Evolutionary conservation across 2,797 vertebrate genomes (phyloP).

Genomic region (Serranus cabrilla): DNA sequence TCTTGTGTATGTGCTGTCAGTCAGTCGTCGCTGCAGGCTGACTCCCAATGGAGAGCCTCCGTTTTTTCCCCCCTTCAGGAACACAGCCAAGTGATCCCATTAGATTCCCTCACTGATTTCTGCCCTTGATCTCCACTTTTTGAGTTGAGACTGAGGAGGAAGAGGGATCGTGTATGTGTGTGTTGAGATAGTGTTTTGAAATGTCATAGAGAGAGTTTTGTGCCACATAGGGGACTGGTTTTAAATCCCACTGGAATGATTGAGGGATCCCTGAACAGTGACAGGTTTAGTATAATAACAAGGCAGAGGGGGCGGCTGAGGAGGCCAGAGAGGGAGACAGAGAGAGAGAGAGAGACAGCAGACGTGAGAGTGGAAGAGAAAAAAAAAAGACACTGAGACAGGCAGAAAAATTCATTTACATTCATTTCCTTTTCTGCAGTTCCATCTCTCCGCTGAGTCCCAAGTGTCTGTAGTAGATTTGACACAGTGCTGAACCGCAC

Average conservation of each 20-base stretch:
- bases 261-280: slow-evolving; percentile 67
- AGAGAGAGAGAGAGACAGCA: slow-evolving; percentile 38
- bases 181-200: slow-evolving; percentile 43
- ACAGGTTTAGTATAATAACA: slow-evolving; percentile 70
- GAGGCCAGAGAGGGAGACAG: slow-evolving; percentile 33
- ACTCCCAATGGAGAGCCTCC: slow-evolving; percentile 46
- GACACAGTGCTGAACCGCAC: slow-evolving; percentile 36
- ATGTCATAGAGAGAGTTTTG: slow-evolving; percentile 49
- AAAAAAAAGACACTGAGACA: slow-evolving; percentile 34
- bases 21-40: slow-evolving; percentile 47
- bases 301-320: slow-evolving; percentile 51
- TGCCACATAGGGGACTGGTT: slow-evolving; percentile 44
- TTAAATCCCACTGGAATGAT: slow-evolving; percentile 60
- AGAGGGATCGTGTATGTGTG: neutral
- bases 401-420: slow-evolving; percentile 55
- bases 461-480: slow-evolving; percentile 34
- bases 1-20: slow-evolving; percentile 54
- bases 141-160: slow-evolving; percentile 24
- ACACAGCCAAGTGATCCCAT: slow-evolving; percentile 62
- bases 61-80: slow-evolving; percentile 38
- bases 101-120: slow-evolving; percentile 46
- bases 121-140: slow-evolving; percentile 51
- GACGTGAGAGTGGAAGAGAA: slow-evolving; percentile 43
- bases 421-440: slow-evolving; percentile 58
- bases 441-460: slow-evolving; percentile 46